Evolutionary conservation across 2,888 invertebrate genomes (phyloP).

Genomic region (Eupithecia abbreviata): DNA sequence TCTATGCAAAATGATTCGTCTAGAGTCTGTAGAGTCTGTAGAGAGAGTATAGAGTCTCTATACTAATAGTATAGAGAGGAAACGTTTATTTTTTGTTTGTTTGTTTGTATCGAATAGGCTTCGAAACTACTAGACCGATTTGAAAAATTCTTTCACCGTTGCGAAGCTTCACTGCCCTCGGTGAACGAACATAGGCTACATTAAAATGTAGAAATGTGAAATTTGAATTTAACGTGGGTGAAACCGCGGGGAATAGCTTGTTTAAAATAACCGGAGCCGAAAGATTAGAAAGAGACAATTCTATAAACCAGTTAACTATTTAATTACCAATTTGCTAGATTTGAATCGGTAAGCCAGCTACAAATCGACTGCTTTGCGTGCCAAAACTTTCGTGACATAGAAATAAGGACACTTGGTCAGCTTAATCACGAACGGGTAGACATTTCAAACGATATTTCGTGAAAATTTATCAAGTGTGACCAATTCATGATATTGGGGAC

Average conservation of each 20-base stretch:
- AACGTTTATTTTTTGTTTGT: no score
- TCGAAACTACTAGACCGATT: no score
- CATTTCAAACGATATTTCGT: conserved; percentile 31
- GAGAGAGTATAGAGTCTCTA: no score
- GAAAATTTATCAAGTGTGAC: conserved; percentile 37
- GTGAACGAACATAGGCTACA: no score
- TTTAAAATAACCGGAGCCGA: neutral
- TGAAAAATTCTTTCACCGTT: no score
- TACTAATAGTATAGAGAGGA: no score
- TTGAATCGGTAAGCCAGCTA: conserved; percentile 38
- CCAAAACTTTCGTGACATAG: conserved; percentile 48
- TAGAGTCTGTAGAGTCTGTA: no score
- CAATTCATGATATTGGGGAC: conserved; percentile 17
- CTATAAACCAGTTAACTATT: conserved; percentile 34
- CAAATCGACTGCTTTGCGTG: conserved; percentile 41
- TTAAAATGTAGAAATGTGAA: no score
- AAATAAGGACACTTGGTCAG: conserved; percentile 52
- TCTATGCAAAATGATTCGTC: neutral
- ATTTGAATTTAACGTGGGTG: no score
- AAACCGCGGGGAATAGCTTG: no score
- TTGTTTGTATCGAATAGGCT: no score
- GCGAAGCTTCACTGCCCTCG: no score
- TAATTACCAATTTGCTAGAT: conserved; percentile 43
- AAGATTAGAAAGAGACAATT: conserved; percentile 6
- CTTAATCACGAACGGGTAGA: conserved; percentile 45